Base-by-base conservation (phyloP, 1,140 invertebrate species). In the Neelides sp. region DNA sequence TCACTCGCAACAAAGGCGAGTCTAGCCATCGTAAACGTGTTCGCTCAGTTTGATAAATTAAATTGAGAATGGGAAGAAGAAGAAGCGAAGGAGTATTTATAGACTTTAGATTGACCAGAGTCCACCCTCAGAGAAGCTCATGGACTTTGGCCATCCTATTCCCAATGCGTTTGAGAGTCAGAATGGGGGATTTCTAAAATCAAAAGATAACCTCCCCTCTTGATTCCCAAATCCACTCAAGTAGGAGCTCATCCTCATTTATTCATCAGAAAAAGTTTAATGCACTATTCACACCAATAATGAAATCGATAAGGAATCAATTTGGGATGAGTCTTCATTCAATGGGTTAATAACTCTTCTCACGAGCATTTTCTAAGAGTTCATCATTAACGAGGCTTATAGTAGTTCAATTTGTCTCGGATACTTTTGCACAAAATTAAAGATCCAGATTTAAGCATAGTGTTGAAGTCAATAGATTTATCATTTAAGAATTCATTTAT, bases 1-100 rank as follows among this genome's bases (percentile, higher is more conserved):
- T 54, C 52, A 54, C 52, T 48, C 52, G 52, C 52, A 36, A n/a
- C n/a, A n/a, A 10, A 27, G 19, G 52, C 52, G 52, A 54, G 52
- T 54, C 46, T 54, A 54, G 46, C 52, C 52, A 43, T 54, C 42
- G 35, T 32, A 4, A 43, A n/a, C n/a, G 13, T 48, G 19, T 41
- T 30, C 30, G 19, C 20, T 1, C 27, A 19, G 8, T 19, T 48
- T 24, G 27, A 20, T 4, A 8, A 22, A 37, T 40, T 36, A 23
- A 37, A 23, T 19, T 44, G 19, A 28, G 48, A 35, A 37, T 32
- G 46, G 32, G 34, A 52, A 32, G 40, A 37, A 10, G 4, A 12
- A 13, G 19, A 46, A 46, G 28, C 7, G 8, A 10, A 23, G 8
- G 20, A 43, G 10, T 23, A 43, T 43, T 43, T 43, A 43, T 43